Conservation (phyloP, 1,140 invertebrate genomes). For the Dendrolimus punctatus region DNA sequence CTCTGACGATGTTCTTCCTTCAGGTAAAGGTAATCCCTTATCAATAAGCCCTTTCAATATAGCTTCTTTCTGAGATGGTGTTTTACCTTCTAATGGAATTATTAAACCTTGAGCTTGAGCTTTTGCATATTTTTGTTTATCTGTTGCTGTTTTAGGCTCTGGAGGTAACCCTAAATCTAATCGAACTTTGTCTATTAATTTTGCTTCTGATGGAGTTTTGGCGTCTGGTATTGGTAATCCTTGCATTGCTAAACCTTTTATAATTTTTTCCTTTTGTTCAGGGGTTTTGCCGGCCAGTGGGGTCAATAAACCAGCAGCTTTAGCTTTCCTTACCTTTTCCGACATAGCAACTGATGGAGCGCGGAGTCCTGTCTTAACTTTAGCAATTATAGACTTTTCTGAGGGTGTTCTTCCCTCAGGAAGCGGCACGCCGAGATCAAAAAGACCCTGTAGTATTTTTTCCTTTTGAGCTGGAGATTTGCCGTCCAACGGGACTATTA, state of each 20-base stretch:
- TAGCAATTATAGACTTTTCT: constrained; percentile 19
- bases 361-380: constrained; percentile 5
- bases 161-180: constrained; percentile 20
- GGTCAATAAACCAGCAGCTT: constrained; percentile 11
- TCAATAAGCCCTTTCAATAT: constrained; percentile 15
- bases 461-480: constrained; percentile 29
- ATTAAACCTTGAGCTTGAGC: constrained; percentile 15
- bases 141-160: constrained; percentile 11
- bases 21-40: constrained; percentile 14
- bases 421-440: constrained; percentile 22
- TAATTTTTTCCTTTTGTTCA: constrained; percentile 20
- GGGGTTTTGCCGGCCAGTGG: constrained; percentile 15
- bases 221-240: constrained; percentile 20
- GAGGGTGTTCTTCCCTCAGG: constrained; percentile 27
- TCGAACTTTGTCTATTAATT: constrained; percentile 10
- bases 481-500: constrained; percentile 24
- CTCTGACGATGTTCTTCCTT: constrained; percentile 21
- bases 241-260: constrained; percentile 16
- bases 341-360: neutral
- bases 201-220: constrained; percentile 21
- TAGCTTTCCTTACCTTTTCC: constrained; percentile 11
- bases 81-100: constrained; percentile 20
- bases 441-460: constrained; percentile 25
- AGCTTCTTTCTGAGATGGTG: constrained; percentile 17
- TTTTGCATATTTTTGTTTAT: constrained; percentile 7